These are phyloP conservation scores for Crax fasciolata DNA, from an alignment of 2,797 vertebrate species.

Conservation along the genomic window DNA sequence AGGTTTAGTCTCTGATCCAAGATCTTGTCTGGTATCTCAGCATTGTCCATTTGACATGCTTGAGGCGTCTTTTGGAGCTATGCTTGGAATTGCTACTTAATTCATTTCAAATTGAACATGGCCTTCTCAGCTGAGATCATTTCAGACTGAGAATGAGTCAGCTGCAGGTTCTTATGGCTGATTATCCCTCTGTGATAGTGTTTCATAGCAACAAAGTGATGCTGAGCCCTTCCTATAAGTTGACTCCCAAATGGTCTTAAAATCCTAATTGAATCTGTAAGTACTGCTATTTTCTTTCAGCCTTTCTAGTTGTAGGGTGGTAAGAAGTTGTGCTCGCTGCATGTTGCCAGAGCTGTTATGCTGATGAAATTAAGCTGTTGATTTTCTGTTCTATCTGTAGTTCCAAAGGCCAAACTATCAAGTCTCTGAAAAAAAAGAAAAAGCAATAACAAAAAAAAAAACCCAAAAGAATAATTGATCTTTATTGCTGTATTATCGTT, in stretches of 20 bases:
- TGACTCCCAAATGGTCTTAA: slow-evolving; percentile 7
- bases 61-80: not conserved
- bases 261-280: slow-evolving; percentile 23
- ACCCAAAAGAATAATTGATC: not conserved
- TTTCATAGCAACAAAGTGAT: slow-evolving; percentile 44
- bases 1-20: not conserved
- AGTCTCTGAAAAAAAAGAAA: not conserved
- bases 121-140: not conserved
- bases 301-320: not conserved
- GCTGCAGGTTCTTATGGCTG: slow-evolving; percentile 5
- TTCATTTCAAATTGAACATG: not conserved
- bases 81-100: not conserved
- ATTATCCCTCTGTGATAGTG: slow-evolving; percentile 27
- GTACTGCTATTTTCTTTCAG: not conserved
- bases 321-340: not conserved
- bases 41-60: not conserved
- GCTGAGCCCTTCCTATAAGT: slow-evolving; percentile 9
- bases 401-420: not conserved
- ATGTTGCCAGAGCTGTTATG: not conserved
- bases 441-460: not conserved
- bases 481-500: not conserved
- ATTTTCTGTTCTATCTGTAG: not conserved
- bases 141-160: not conserved
- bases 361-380: not conserved
- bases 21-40: not conserved